Base-by-base conservation (phyloP, 2,888 invertebrate species). In the Chrysomela aeneicollis region DNA sequence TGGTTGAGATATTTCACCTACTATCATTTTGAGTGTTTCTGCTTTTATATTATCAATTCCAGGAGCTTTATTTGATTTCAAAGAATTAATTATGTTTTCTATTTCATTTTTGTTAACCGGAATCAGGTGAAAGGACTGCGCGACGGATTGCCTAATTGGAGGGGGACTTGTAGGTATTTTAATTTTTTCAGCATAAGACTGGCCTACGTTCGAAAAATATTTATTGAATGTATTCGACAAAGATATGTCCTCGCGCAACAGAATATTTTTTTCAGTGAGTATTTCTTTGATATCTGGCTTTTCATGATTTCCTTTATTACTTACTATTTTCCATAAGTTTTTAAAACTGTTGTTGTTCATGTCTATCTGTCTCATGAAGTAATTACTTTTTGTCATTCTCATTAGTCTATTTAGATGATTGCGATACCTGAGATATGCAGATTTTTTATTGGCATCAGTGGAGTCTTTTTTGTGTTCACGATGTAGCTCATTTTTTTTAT, bases 251-350 rank as follows among this genome's bases (percentile, higher is more conserved):
- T 50, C 50, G 21, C 8, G 2, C 12, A 50, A 19, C 6, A 50
- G 18, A 6, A 50, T 21, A 21, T 50, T 50, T 50, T 50, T 21
- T 6, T 50, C 21, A 21, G 6, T 50, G 10, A 50, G 19, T 21
- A 50, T 50, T 50, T 50, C 50, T 50, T 50, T 50, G n/a, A 18
- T 50, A n/a, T 9, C 9, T 17, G 49, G 49, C 15, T 9, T 15
- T 50, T 21, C 22, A 50, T 21, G 21, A 18, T 21, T 2, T 21
- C 21, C 21, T 50, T 21, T n/a, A 8, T 18, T 50, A 50, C 22
- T 58, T 9, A 58, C 46, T 21, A 58, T 46, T 26, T 58, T 58
- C 58, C 58, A 58, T 21, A 58, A 15, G 22, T 46, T 42, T 58
- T n/a, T n/a, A n/a, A n/a, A n/a, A n/a, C n/a, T n/a, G n/a, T n/a